A percentile compares a stretch with the other conserved stretches of the same genome.
Evolutionary conservation across 1,140 invertebrate genomes (phyloP).

Genomic region (Macrocentrus cingulum): DNA sequence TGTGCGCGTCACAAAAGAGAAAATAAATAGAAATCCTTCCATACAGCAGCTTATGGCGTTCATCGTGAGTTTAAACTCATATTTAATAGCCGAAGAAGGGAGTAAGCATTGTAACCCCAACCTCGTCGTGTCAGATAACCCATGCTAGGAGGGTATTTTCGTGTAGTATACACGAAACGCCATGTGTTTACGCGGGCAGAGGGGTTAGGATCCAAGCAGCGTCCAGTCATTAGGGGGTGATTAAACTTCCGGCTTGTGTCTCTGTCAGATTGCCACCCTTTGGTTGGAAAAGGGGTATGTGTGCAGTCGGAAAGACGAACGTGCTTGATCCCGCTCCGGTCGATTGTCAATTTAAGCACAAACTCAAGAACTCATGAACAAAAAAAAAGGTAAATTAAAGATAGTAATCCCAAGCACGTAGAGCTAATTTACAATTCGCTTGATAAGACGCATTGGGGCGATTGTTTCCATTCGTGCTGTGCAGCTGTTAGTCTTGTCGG

Average conservation of each 20-base stretch:
- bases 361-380: not conserved
- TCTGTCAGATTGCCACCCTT: not conserved
- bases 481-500: not conserved
- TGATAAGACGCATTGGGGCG: too few relatives aligned
- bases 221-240: constrained; percentile 24
- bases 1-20: too few relatives aligned
- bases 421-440: not conserved
- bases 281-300: not conserved
- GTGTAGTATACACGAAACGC: constrained; percentile 9
- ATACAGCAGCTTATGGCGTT: constrained; percentile 3
- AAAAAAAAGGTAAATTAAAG: not conserved
- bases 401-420: too few relatives aligned
- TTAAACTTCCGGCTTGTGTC: constrained; percentile 23
- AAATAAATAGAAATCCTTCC: not conserved
- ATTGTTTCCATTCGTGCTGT: too few relatives aligned
- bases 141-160: not conserved
- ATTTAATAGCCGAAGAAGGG: constrained; percentile 9
- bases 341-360: not conserved
- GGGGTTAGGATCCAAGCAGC: constrained; percentile 10
- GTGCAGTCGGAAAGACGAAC: not conserved
- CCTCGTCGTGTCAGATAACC: not conserved
- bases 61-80: constrained; percentile 1
- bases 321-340: not conserved
- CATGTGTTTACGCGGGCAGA: constrained; percentile 17
- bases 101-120: too few relatives aligned